These are phyloP conservation scores for Phrynocephalus versicolor DNA, from an alignment of 2,113 vertebrate species.

Conservation along the genomic window DNA sequence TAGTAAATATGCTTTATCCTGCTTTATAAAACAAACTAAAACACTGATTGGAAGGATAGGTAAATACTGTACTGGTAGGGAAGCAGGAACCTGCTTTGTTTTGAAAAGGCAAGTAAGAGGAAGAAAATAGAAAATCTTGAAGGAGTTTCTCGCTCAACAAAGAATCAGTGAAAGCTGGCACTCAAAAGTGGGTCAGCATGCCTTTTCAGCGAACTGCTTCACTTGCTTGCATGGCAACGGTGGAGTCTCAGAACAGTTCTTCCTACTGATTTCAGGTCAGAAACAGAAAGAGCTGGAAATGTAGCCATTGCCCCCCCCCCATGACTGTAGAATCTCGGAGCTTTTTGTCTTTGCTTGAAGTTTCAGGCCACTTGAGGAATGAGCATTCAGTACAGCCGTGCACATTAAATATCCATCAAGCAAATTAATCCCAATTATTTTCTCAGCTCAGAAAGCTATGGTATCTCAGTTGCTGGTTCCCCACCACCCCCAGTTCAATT, in stretches of 20 bases:
- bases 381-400: background rate
- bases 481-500: background rate
- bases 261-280: constrained; percentile 28
- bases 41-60: background rate
- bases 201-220: constrained; percentile 50
- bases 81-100: constrained; percentile 27
- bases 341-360: constrained; percentile 31
- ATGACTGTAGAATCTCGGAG: constrained; percentile 30
- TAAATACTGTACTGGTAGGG: background rate
- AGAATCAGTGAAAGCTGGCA: constrained; percentile 55
- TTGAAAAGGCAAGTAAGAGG: constrained; percentile 55
- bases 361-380: background rate
- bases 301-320: constrained; percentile 22
- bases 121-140: constrained; percentile 52
- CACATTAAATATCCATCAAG: constrained; percentile 27
- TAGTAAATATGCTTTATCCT: background rate
- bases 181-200: constrained; percentile 59
- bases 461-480: constrained; percentile 5
- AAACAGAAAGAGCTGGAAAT: constrained; percentile 32
- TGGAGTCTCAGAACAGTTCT: background rate
- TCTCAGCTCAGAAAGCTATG: constrained; percentile 12
- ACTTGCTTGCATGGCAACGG: constrained; percentile 55
- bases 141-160: constrained; percentile 49
- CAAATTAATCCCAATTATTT: background rate
- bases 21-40: background rate